These are phyloP conservation scores for Gnathonemus echidnorhynchus DNA, from an alignment of 2,113 vertebrate genomes.

Conservation along the genomic window DNA sequence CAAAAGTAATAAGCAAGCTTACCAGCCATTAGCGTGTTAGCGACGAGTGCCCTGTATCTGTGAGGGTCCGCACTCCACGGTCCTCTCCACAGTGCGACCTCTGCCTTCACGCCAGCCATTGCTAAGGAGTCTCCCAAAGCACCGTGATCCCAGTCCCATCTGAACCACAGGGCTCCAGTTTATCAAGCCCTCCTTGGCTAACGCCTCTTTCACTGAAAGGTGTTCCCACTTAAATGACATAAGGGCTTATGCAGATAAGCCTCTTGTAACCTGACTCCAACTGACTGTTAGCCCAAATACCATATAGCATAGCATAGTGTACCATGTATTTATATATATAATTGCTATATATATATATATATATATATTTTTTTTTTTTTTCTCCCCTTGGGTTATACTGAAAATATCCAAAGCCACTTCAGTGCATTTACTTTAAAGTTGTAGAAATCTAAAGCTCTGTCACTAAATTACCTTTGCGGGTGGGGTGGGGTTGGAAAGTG, in stretches of 20 bases:
- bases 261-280: not conserved
- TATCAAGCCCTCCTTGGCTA: not conserved
- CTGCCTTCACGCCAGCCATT: slow-evolving; percentile 41
- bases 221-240: slow-evolving; percentile 8
- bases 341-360: too few relatives aligned
- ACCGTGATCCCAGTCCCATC: not conserved
- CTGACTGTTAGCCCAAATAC: not conserved
- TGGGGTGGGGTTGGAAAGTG: not conserved
- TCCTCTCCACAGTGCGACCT: slow-evolving; percentile 25
- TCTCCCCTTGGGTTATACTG: not conserved
- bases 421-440: not conserved
- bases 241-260: not conserved
- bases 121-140: slow-evolving; percentile 6
- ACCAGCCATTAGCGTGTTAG: slow-evolving; percentile 61
- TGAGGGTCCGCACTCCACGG: slow-evolving; percentile 33
- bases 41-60: slow-evolving; percentile 43
- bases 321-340: not conserved
- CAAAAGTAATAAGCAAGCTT: slow-evolving; percentile 20
- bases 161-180: not conserved
- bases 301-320: not conserved
- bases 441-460: not conserved
- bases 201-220: not conserved
- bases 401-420: not conserved
- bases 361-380: not conserved
- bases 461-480: not conserved